Percentiles rank a stretch among this genome's conserved stretches.
These are phyloP conservation scores for Theretra japonica DNA, from an alignment of 2,888 invertebrate species.

Conservation along the genomic window DNA sequence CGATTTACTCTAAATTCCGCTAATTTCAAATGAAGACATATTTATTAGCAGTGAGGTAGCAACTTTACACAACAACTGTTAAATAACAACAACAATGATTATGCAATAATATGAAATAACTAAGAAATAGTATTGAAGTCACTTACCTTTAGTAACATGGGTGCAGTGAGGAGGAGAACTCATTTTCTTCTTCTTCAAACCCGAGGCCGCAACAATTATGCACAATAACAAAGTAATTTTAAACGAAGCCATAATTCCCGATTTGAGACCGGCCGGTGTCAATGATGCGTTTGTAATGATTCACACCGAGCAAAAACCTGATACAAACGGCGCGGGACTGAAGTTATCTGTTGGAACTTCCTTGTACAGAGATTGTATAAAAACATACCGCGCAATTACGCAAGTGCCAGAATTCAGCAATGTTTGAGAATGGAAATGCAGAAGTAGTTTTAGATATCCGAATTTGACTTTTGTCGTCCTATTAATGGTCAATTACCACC, in stretches of 20 bases:
- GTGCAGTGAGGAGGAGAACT: conserved; percentile 67
- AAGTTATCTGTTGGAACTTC: not conserved
- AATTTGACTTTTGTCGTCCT: no score
- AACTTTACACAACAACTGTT: no score
- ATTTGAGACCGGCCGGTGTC: not conserved
- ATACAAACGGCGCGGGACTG: not conserved
- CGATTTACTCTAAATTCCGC: no score
- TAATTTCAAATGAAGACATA: no score
- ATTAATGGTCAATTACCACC: no score
- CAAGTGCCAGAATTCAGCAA: not conserved
- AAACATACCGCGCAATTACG: not conserved
- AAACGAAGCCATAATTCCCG: conserved; percentile 15
- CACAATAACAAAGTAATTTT: conserved; percentile 37
- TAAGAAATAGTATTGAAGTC: not conserved
- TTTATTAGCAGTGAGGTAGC: no score
- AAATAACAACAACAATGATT: no score
- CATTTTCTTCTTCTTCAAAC: conserved; percentile 43
- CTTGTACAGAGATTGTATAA: not conserved
- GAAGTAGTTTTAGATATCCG: no score
- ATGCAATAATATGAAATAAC: no score
- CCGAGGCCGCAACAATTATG: conserved; percentile 34
- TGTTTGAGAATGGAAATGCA: no score
- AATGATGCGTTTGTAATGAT: not conserved
- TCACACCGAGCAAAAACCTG: not conserved
- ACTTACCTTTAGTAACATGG: conserved; percentile 64